phyloP scores from a whole-genome alignment of 1,140 invertebrate genomes.

The Neodiprion pinetum region DNA sequence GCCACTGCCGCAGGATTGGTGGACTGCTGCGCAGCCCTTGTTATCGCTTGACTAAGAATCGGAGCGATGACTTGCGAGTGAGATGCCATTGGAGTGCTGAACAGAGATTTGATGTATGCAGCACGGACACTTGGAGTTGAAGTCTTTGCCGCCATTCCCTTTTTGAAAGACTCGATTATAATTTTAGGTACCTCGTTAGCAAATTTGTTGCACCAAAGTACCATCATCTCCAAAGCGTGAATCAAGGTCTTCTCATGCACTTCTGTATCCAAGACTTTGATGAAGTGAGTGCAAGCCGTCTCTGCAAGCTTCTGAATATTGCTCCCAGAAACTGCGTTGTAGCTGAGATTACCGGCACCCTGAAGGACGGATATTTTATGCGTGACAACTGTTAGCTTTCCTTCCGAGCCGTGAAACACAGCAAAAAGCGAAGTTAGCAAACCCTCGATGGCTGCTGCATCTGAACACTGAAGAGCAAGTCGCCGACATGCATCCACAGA shows the following conservation, averaged over 20 bases:
- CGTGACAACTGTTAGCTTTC: slow-evolving; percentile 87
- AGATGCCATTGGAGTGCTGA: slow-evolving; percentile 38
- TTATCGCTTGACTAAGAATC: slow-evolving; percentile 48
- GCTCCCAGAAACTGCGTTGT: slow-evolving; percentile 71
- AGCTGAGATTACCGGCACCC: slow-evolving; percentile 83
- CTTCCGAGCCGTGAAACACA: slow-evolving; percentile 88
- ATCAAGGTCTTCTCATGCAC: slow-evolving; percentile 91
- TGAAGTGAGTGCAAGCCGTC: slow-evolving; percentile 71
- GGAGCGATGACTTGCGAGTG: slow-evolving; percentile 46
- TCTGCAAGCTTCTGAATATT: slow-evolving; percentile 68
- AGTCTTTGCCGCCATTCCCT: slow-evolving; percentile 80
- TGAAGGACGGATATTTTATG: slow-evolving; percentile 90
- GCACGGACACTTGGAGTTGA: slow-evolving; percentile 79
- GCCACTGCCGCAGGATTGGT: slow-evolving; percentile 70
- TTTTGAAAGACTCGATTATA: slow-evolving; percentile 81
- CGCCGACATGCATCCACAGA: slow-evolving; percentile 74
- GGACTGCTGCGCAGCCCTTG: slow-evolving; percentile 51
- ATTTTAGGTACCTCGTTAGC: slow-evolving; percentile 71
- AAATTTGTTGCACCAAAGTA: slow-evolving; percentile 79
- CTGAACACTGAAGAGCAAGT: slow-evolving; percentile 77
- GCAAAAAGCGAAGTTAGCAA: slow-evolving; percentile 80
- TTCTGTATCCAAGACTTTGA: slow-evolving; percentile 85
- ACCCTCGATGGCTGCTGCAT: slow-evolving; percentile 70
- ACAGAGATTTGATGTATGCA: slow-evolving; percentile 67
- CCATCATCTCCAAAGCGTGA: slow-evolving; percentile 80